Base-by-base conservation (phyloP, 2,888 invertebrate genomes). In the Lordiphosa fenestrarum region DNA sequence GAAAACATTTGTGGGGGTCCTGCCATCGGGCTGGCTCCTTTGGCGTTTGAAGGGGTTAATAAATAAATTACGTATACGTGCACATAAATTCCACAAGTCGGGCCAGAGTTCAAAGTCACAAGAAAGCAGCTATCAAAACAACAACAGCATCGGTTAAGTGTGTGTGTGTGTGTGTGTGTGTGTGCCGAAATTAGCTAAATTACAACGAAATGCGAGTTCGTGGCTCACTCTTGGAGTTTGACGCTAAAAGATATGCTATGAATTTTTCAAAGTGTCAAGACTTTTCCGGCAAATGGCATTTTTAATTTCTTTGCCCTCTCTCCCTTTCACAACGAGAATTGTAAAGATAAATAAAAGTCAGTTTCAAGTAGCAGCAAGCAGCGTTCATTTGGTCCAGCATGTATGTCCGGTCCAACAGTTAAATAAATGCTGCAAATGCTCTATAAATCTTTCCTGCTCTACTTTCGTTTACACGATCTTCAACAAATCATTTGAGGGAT, bases 11-110 rank as follows among this genome's bases (percentile, higher is more conserved):
- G 72, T 61, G 46, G 59, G 59, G 25, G 42, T 25, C 25, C 25
- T 37, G 50, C 46, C 46, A 42, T 35, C 56, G 37, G 60, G 56
- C 42, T 52, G 49, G 36, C 55, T 59, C 44, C 10, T 30, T 30
- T 3, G 10, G 9, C 10, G 54, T 62, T 84, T 78, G 63, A 77
- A 80, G 84, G 78, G 80, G 80, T 80, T 80, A 80, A 85, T 80
- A 80, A 84, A 80, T 80, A 80, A 80, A 80, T 85, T 85, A 85
- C 84, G 61, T 75, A 75, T 85, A 80, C 85, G 85, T 80, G 85
- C 81, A 81, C 80, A 83, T 80, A 85, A 83, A 80, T 85, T 85
- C 67, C 58, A 40, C 44, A 44, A 57, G 62, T 62, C 60, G 69
- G 60, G 81, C 44, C 57, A 84, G 67, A 85, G 85, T 80, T 85